Percentiles rank a stretch among this genome's conserved stretches.
phyloP scores from a whole-genome alignment of 2,888 invertebrate genomes.

The Pyrocoelia pectoralis region DNA sequence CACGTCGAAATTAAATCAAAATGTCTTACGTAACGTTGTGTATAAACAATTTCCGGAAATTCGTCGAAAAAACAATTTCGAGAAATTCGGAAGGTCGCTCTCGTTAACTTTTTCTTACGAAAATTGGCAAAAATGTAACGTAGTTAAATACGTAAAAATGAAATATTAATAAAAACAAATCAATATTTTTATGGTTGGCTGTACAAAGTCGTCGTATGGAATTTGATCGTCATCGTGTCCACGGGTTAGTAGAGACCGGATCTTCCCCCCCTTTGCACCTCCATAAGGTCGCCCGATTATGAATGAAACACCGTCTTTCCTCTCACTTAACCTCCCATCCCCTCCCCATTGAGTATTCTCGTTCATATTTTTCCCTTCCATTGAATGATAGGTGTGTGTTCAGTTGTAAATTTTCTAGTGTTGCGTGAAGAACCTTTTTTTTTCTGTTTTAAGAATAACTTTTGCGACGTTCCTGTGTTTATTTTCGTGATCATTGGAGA shows the following conservation, averaged over 20 bases:
- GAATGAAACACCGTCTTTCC: constrained; percentile 63
- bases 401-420: constrained; percentile 55
- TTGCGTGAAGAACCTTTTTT: constrained; percentile 23
- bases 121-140: too few species aligned
- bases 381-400: constrained; percentile 51
- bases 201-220: constrained; percentile 33
- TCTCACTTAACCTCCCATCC: constrained; percentile 51
- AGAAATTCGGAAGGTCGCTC: too few species aligned
- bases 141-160: constrained; percentile 1
- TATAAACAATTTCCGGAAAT: too few species aligned
- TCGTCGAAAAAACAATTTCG: too few species aligned
- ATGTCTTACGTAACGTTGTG: too few species aligned
- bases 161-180: constrained; percentile 1
- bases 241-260: constrained; percentile 45
- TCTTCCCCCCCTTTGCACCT: constrained; percentile 40
- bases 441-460: constrained; percentile 1
- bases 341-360: constrained; percentile 45
- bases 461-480: not conserved
- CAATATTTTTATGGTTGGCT: constrained; percentile 28
- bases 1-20: too few species aligned
- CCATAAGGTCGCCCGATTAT: constrained; percentile 57
- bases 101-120: too few species aligned
- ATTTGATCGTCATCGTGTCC: constrained; percentile 38
- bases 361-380: constrained; percentile 51
- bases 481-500: not conserved